Evolutionary conservation across 2,888 invertebrate genomes (phyloP).

Genomic region (Caenorhabditis japonica): DNA sequence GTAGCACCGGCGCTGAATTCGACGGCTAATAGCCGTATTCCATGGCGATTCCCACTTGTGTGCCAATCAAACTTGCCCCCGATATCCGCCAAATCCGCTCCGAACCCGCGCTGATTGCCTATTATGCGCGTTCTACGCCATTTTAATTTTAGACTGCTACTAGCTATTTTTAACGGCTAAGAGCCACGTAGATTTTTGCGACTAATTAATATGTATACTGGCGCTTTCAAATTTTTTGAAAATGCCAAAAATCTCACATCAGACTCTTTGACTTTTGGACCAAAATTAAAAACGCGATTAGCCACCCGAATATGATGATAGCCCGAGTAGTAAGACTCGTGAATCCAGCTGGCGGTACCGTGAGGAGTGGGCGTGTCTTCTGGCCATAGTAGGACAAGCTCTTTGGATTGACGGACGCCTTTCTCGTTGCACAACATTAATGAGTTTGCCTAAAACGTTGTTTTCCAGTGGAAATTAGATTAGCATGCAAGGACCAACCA

Average conservation of each 20-base stretch:
- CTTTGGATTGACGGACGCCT: conserved; percentile 95
- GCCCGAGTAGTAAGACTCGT: conserved; percentile 94
- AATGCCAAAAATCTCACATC: conserved; percentile 63
- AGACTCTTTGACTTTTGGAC: not conserved
- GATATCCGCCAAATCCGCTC: no score
- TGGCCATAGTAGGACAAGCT: conserved; percentile 89
- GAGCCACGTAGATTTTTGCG: no score
- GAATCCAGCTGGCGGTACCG: conserved; percentile 85
- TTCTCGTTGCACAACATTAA: conserved; percentile 80
- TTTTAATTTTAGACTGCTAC: no score
- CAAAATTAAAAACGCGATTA: conserved; percentile 88
- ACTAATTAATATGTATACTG: no score
- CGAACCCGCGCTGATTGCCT: no score
- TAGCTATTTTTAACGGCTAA: no score
- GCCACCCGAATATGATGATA: conserved; percentile 96
- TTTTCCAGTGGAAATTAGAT: conserved; percentile 10
- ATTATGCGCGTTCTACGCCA: no score
- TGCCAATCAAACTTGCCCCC: no score
- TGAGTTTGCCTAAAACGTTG: conserved; percentile 11
- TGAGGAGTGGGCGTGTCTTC: conserved; percentile 83
- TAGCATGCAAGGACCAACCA: conserved; percentile 7
- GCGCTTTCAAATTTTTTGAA: no score
- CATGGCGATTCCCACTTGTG: no score
- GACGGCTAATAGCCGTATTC: no score
- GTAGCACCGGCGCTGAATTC: no score